These are phyloP conservation scores for Pseudochirops corinnae DNA, from an alignment of 2,797 vertebrate species.

Conservation along the genomic window DNA sequence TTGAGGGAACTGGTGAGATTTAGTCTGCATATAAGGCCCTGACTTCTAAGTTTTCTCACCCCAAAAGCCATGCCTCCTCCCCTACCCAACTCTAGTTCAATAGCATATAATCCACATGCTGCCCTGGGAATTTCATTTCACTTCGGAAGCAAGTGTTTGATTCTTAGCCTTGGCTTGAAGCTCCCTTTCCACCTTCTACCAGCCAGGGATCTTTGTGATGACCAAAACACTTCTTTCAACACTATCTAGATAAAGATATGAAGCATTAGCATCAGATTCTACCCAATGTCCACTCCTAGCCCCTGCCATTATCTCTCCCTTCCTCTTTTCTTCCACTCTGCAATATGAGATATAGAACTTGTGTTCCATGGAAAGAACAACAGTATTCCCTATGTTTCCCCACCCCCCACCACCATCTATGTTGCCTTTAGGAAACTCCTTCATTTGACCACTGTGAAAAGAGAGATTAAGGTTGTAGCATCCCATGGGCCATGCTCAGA, in stretches of 20 bases:
- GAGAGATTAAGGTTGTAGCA: neutral
- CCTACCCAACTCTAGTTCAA: neutral
- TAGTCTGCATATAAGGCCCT: neutral
- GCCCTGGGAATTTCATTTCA: neutral
- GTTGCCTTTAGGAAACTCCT: neutral
- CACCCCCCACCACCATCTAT: neutral
- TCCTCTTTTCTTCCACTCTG: neutral
- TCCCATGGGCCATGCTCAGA: conserved; percentile 5
- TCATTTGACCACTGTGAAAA: conserved; percentile 23
- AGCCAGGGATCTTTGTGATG: neutral
- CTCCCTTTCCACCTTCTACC: neutral
- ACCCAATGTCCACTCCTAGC: neutral
- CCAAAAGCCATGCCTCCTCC: neutral
- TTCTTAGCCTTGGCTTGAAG: neutral
- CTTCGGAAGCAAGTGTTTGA: neutral
- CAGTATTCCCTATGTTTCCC: neutral
- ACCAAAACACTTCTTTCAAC: neutral
- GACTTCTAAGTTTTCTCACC: neutral
- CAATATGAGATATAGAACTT: neutral
- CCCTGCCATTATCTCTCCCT: neutral
- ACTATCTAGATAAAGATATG: conserved; percentile 21
- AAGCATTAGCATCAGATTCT: conserved; percentile 4
- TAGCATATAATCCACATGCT: neutral
- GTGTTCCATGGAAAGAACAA: neutral
- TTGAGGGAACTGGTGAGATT: neutral